A percentile compares a stretch with the other conserved stretches of the same genome.
Evolutionary conservation across 2,797 vertebrate species (phyloP).

Genomic region (Uromys caudimaculatus): DNA sequence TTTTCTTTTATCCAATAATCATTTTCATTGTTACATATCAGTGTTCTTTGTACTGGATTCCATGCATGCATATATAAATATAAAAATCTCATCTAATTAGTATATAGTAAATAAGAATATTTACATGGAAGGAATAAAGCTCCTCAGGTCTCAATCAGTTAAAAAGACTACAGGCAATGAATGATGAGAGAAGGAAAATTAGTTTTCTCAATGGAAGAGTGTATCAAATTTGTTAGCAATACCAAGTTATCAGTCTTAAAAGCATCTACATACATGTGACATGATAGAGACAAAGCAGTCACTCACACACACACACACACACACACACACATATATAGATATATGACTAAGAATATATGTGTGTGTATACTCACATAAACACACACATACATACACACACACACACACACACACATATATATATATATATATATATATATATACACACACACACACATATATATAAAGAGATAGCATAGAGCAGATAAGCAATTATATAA

Average conservation of each 20-base stretch:
- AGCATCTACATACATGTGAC: not conserved
- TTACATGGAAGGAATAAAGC: too few species aligned
- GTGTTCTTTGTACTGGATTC: not conserved
- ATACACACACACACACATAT: too few species aligned
- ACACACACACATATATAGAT: too few species aligned
- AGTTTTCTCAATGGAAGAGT: not conserved
- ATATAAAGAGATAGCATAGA: not conserved
- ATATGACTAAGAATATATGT: not conserved
- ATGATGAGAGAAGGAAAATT: not conserved
- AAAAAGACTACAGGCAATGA: not conserved
- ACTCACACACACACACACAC: too few species aligned
- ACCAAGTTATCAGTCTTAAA: not conserved
- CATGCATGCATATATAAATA: not conserved
- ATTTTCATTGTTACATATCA: not conserved
- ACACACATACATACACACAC: not conserved
- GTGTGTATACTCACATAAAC: not conserved
- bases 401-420: not conserved
- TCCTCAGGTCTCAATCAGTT: not conserved
- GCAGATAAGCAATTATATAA: too few species aligned
- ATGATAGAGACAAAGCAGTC: not conserved
- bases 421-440: not conserved
- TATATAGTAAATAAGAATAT: not conserved
- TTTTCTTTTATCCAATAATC: not conserved
- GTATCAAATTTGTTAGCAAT: not conserved
- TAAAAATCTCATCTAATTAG: not conserved